phyloP scores from a whole-genome alignment of 2,888 invertebrate species.

The Anarsia innoxiella region DNA sequence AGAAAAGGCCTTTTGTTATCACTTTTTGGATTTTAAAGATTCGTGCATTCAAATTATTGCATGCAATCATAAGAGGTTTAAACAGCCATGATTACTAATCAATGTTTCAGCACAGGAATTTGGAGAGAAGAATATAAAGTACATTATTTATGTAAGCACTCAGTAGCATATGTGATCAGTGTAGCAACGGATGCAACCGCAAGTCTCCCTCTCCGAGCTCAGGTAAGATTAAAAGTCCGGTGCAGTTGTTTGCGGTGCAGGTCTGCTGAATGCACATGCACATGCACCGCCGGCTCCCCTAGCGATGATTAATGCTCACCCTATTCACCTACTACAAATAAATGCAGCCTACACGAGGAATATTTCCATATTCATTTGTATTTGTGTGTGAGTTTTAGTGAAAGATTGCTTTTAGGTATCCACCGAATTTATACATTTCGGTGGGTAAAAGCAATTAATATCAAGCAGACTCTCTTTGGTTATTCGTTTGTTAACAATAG shows the following conservation, averaged over 20 bases:
- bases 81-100: no score
- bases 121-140: slow-evolving; percentile 1
- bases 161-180: slow-evolving; percentile 8
- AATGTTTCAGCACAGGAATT: no score
- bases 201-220: slow-evolving; percentile 22
- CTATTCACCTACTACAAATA: slow-evolving; percentile 48
- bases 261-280: slow-evolving; percentile 46
- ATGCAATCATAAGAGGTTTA: no score
- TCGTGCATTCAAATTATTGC: no score
- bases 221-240: slow-evolving; percentile 65
- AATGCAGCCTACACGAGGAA: slow-evolving; percentile 34
- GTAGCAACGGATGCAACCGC: slow-evolving; percentile 4
- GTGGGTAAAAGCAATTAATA: no score
- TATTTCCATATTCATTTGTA: slow-evolving; percentile 52
- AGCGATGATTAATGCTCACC: slow-evolving; percentile 57
- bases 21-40: no score
- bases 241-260: slow-evolving; percentile 54
- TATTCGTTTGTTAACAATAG: no score
- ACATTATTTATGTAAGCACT: slow-evolving; percentile 6
- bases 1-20: no score
- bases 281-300: slow-evolving; percentile 35
- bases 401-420: neutral
- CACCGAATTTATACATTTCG: no score
- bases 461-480: no score
- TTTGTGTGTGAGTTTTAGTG: slow-evolving; percentile 40